These are phyloP conservation scores for Cyprinus carpio DNA, from an alignment of 2,113 vertebrate species.

Conservation along the genomic window DNA sequence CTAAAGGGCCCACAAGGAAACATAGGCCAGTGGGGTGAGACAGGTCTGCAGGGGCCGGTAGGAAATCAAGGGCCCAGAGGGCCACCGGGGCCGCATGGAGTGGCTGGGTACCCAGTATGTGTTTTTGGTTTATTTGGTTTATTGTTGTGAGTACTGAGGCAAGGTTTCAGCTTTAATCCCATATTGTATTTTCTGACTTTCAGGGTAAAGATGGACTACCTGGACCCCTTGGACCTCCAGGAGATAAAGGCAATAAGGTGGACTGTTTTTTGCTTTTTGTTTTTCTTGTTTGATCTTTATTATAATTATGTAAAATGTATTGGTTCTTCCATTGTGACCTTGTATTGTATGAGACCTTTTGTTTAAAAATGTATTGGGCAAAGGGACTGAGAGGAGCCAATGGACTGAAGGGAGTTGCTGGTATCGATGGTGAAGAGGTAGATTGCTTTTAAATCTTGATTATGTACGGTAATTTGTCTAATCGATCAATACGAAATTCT, in stretches of 20 bases:
- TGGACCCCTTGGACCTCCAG: slow-evolving; percentile 63
- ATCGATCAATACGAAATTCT: background rate
- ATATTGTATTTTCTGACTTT: slow-evolving; percentile 1
- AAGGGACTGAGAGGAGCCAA: slow-evolving; percentile 70
- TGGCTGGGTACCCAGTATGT: slow-evolving; percentile 72
- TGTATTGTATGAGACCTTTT: slow-evolving; percentile 14
- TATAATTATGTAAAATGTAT: background rate
- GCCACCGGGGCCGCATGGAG: slow-evolving; percentile 63
- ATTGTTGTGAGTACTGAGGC: background rate
- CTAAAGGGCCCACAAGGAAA: slow-evolving; percentile 73
- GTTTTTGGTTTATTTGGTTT: background rate
- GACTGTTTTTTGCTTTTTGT: background rate
- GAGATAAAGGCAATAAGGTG: slow-evolving; percentile 72
- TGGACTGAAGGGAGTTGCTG: slow-evolving; percentile 69
- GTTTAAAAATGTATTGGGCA: background rate
- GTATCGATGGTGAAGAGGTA: slow-evolving; percentile 84
- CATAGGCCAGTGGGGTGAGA: slow-evolving; percentile 72
- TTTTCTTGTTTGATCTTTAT: background rate
- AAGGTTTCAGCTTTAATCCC: background rate
- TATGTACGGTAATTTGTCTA: too few relatives aligned
- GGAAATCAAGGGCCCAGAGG: slow-evolving; percentile 70
- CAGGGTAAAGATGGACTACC: slow-evolving; percentile 74
- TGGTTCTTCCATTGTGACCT: background rate
- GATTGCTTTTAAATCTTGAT: slow-evolving; percentile 67
- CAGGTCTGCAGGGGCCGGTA: slow-evolving; percentile 63